Base-by-base conservation (phyloP, 2,888 invertebrate species). In the Drosophila cognata region DNA sequence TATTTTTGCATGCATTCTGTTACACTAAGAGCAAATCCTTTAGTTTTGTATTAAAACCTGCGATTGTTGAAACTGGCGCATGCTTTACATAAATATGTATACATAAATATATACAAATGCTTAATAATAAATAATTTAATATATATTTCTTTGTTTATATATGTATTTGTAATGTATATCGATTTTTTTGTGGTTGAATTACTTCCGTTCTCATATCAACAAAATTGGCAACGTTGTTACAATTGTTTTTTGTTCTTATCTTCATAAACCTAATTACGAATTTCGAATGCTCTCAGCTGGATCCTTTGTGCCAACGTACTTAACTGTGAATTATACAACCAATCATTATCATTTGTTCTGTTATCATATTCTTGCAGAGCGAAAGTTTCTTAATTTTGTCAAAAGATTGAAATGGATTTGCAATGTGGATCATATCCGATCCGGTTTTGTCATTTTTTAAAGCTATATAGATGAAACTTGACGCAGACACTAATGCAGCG, bases 181-280 rank as follows among this genome's bases (percentile, higher is more conserved):
- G 60, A 69, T 77, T 73, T 72, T 21, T 53, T 55, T 69, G 65
- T 70, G 46, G 53, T 76, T 71, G 77, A 64, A 67, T 55, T 58
- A 43, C 38, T 46, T 28, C 21, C 33, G 29, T 58, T 28, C 31
- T 67, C 66, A 33, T 67, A 62, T 74, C 66, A 79, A 80, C 81
- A 71, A 76, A 85, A 86, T 89, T 88, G 90, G 89, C 89, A 84
- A 89, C 88, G 58, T 68, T 76, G 71, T 71, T 77, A 74, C 75
- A 79, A 77, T 79, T 74, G 72, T 74, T 74, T 73, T 25, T 8
- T 21, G 10, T 50, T 18, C 18, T 25, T 36, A 33, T 53, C 65
- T 65, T 55, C 63, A 57, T 71, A 58, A 61, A 59, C 59, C 63
- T 80, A 66, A 63, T 74, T 65, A 56, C 48, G 48, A 75, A 70